Percentiles rank a stretch among this genome's conserved stretches.
phyloP scores from a whole-genome alignment of 2,797 vertebrate genomes.

The Fundulus diaphanus region DNA sequence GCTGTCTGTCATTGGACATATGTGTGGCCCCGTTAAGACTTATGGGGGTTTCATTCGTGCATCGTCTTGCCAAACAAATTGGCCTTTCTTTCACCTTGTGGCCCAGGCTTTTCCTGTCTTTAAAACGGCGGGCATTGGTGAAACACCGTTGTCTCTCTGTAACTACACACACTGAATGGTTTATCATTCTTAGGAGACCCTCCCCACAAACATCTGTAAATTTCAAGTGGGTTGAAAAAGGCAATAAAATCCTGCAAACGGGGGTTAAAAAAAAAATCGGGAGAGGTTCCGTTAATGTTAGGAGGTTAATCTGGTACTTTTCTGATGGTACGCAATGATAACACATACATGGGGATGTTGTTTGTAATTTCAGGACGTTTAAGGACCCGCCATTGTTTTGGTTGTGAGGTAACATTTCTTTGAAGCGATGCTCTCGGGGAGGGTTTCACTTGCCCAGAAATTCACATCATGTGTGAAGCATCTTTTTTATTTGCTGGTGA shows the following conservation, averaged over 20 bases:
- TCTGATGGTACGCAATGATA: not conserved
- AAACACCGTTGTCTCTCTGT: slow-evolving; percentile 4
- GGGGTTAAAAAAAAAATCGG: not conserved
- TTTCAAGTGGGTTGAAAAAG: not conserved
- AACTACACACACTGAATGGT: not conserved
- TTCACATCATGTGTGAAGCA: slow-evolving; percentile 13
- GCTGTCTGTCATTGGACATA: not conserved
- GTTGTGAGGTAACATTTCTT: slow-evolving; percentile 20
- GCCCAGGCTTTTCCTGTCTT: slow-evolving; percentile 7
- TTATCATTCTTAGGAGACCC: slow-evolving; percentile 1
- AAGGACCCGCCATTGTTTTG: not conserved
- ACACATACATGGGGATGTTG: not conserved
- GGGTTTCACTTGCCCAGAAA: slow-evolving; percentile 30
- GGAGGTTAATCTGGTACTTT: not conserved
- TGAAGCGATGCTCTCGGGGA: slow-evolving; percentile 11
- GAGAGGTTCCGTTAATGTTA: not conserved
- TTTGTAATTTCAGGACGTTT: not conserved
- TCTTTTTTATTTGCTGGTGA: slow-evolving; percentile 29
- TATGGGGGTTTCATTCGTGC: not conserved
- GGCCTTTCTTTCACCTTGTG: not conserved
- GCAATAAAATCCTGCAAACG: not conserved
- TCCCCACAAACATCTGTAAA: slow-evolving; percentile 1
- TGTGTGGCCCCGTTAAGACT: slow-evolving; percentile 4
- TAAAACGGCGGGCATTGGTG: slow-evolving; percentile 2
- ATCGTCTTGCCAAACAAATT: not conserved